Conservation (phyloP, 2,888 invertebrate genomes). For the Drosophila lutescens region DNA sequence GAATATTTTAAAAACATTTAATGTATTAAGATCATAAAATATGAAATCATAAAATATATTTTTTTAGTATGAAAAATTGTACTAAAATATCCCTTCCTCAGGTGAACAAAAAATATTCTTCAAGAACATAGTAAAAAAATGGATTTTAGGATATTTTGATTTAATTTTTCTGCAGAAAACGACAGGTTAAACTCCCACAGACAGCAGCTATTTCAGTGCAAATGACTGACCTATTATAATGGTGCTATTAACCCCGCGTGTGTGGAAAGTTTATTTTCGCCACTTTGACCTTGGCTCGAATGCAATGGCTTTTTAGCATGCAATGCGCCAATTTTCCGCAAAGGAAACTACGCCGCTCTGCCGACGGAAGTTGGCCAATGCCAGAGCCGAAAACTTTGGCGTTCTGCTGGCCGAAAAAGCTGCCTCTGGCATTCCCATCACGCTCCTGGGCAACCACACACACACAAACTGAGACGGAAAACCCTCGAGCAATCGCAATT, state of each 20-base stretch:
- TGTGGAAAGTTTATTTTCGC: slow-evolving; percentile 12
- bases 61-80: too few relatives aligned
- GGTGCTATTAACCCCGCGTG: neutral
- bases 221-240: neutral
- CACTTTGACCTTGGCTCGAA: slow-evolving; percentile 28
- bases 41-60: too few relatives aligned
- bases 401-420: slow-evolving; percentile 5
- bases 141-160: neutral
- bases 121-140: neutral
- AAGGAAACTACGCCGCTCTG: slow-evolving; percentile 46
- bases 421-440: slow-evolving; percentile 36
- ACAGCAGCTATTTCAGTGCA: neutral
- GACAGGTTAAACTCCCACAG: neutral
- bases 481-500: slow-evolving; percentile 61
- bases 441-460: slow-evolving; percentile 33
- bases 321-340: slow-evolving; percentile 57
- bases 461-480: neutral
- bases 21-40: too few relatives aligned
- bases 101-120: too few relatives aligned
- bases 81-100: too few relatives aligned
- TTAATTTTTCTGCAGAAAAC: neutral
- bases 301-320: slow-evolving; percentile 46
- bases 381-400: slow-evolving; percentile 34
- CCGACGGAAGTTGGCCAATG: slow-evolving; percentile 56
- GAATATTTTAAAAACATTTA: too few relatives aligned